Percentiles rank a stretch among this genome's conserved stretches.
Evolutionary conservation across 2,113 vertebrate genomes (phyloP).

Genomic region (Noctilio leporinus): DNA sequence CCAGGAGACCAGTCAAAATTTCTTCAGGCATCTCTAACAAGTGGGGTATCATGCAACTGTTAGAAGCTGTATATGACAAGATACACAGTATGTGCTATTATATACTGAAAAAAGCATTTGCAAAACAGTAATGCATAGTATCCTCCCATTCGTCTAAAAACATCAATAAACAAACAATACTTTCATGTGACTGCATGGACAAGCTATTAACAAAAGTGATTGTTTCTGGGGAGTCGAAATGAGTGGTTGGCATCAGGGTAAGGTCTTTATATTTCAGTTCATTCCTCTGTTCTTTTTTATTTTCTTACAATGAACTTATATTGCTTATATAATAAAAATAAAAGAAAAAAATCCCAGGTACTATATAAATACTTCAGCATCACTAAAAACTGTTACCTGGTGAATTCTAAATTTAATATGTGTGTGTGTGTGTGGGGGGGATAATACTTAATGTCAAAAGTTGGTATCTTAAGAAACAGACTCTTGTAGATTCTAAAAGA

Average conservation of each 20-base stretch:
- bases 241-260: not conserved
- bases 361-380: not conserved
- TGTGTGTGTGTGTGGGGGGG: not conserved
- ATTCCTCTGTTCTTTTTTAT: not conserved
- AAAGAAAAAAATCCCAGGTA: not conserved
- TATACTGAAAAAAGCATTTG: not conserved
- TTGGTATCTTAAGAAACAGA: not conserved
- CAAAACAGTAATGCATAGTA: not conserved
- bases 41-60: not conserved
- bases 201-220: not conserved
- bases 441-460: not conserved
- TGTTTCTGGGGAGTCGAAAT: not conserved
- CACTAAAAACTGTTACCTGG: not conserved
- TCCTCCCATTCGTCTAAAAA: not conserved
- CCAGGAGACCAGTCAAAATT: not conserved
- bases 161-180: not conserved
- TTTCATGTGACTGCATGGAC: not conserved
- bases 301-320: not conserved
- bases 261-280: not conserved
- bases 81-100: not conserved
- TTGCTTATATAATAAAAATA: not conserved
- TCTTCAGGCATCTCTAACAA: not conserved
- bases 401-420: slow-evolving; percentile 17
- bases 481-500: not conserved
- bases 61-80: not conserved